Evolutionary conservation across 2,113 vertebrate genomes (phyloP), one percentile per base, ranked within the genome.

Genomic region (Pachycephala philippinensis): DNA sequence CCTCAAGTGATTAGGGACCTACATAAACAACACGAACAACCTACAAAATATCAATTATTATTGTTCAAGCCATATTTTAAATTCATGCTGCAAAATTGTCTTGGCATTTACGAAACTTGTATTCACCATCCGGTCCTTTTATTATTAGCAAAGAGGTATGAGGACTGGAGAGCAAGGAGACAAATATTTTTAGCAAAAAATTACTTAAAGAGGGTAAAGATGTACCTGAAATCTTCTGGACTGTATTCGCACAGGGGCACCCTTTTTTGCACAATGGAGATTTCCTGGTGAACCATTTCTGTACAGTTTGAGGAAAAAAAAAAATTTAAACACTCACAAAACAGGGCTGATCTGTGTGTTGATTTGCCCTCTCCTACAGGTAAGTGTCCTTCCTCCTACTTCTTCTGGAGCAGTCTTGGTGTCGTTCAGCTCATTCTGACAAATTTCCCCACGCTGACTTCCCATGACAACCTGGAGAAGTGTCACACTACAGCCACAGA

Each of bases 1-100:
- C 59, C 45, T 97, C 69, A 74, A 95, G 54, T 93, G 80, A 83
- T 84, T 80, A 96, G 49, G 44, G 66, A 91, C 30, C 56, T 86
- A 89, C 65, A 37, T 5, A 72, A 95, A 87, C 71, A 92, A 63
- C 64, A 66, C 6, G 65, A 97, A 64, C 79, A 78, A 80, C 52
- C 57, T 71, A 78, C 63, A 68, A 89, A 93, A 33, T 82, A 84
- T 66, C 90, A 89, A 74, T 75, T 15, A 91, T 87, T 90, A 92
- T 42, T 2, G 4, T 81, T 85, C 82, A 82, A 60, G 66, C 10
- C 49, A 30, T 21, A 40, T 49, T 88, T 88, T 65, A 70, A 79
- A 89, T 89, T 78, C 69, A 64, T 37, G 16, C 10, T 47, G 56
- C 52, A 81, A 90, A 78, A 59, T 5, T 15, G 1, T 42, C 44